Evolutionary conservation across 2,888 invertebrate genomes (phyloP), one percentile per base, ranked within the genome.

Genomic region (Xylota sylvarum): DNA sequence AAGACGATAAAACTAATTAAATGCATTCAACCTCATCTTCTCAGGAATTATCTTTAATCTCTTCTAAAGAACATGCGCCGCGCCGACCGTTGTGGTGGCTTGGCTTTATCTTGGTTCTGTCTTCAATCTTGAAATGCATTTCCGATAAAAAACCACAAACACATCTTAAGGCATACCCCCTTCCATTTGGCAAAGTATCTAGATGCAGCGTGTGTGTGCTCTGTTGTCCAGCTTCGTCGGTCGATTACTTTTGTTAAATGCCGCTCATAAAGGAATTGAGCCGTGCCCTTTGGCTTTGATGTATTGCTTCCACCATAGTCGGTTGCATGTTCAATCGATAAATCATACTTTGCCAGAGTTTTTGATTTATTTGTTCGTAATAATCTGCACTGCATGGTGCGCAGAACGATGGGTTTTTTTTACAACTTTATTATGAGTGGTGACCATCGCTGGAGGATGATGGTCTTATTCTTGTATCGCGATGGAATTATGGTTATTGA

Each of bases 251-350:
- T 84, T 74, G 74, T 74, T 79, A 50, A 73, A 74, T 69, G 79
- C 84, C 74, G 79, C 79, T 56, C 67, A 50, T 69, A 74, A 43
- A 69, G 79, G 79, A 50, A 74, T 62, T 62, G 69, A 55, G 62
- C 69, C 56, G 37, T 74, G 67, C 73, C 62, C 84, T 74, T 56
- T 74, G 69, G 79, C 79, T 84, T 84, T 84, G 84, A 84, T 84
- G 84, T 69, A 79, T 79, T 79, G 35, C 79, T 74, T 79, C 79
- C 62, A 79, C 79, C 37, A 40, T 10, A 55, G 56, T 62, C 56
- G 52, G 67, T 79, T 79, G 79, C 69, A 79, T 84, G 79, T 69
- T 79, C 79, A 62, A 79, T 84, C 84, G 74, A 84, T 84, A 84
- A 84, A 84, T 84, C 84, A 84, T 84, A 84, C 84, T 84, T 84